These are phyloP conservation scores for Saccopteryx bilineata DNA, from an alignment of 2,113 vertebrate genomes.

Conservation along the genomic window DNA sequence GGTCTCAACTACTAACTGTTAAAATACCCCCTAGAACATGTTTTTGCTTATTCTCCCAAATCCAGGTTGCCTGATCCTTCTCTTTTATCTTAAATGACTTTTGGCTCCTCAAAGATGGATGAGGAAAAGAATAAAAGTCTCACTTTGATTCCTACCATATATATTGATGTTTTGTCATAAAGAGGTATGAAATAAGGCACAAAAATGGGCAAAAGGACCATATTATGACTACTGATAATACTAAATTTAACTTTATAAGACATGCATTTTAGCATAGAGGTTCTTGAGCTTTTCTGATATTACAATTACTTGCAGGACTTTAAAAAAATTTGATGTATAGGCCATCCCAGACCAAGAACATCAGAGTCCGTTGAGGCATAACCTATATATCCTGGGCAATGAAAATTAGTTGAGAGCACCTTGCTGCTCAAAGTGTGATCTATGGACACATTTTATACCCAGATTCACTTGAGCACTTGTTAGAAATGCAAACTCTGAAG, in stretches of 20 bases:
- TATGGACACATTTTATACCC: background rate
- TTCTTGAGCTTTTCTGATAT: background rate
- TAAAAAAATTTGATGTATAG: background rate
- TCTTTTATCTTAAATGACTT: background rate
- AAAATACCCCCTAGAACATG: background rate
- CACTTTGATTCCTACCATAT: background rate
- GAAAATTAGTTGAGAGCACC: background rate
- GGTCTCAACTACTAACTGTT: background rate
- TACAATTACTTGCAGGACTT: background rate
- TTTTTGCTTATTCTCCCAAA: background rate
- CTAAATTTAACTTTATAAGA: background rate
- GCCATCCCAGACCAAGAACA: background rate
- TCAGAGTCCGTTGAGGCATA: background rate
- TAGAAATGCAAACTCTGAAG: constrained; percentile 10
- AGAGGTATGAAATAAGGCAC: background rate
- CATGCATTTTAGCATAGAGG: background rate
- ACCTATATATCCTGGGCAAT: background rate
- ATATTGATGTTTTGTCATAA: background rate
- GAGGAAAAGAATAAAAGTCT: background rate
- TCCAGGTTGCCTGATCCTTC: background rate
- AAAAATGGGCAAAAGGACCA: background rate
- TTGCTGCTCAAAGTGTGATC: background rate
- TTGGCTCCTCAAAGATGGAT: background rate
- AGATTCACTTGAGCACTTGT: background rate
- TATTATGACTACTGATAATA: background rate